Percentiles rank a stretch among this genome's conserved stretches.
These are phyloP conservation scores for Drosophila ambigua DNA, from an alignment of 1,140 invertebrate genomes.

Conservation along the genomic window DNA sequence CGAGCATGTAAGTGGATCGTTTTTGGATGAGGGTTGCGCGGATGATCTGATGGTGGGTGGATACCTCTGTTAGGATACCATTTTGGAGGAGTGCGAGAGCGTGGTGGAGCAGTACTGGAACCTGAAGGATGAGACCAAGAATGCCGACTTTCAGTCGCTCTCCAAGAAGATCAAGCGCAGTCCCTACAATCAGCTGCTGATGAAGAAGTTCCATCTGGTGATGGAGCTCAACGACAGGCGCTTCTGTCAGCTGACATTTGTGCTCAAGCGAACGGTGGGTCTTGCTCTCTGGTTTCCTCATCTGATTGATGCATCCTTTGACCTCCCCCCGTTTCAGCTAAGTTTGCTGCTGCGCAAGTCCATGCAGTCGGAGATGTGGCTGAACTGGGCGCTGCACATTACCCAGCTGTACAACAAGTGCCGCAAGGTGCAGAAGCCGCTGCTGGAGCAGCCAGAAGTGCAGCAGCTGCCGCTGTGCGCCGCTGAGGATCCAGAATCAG, in stretches of 20 bases:
- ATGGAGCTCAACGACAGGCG: conserved; percentile 75
- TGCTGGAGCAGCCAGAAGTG: conserved; percentile 7
- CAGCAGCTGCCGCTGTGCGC: background rate
- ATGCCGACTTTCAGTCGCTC: conserved; percentile 72
- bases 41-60: background rate
- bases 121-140: conserved; percentile 73
- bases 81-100: conserved; percentile 77
- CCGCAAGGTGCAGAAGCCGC: conserved; percentile 49
- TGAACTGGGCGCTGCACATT: conserved; percentile 78
- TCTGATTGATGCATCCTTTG: background rate
- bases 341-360: conserved; percentile 69
- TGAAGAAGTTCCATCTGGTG: conserved; percentile 73
- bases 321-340: conserved; percentile 30
- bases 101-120: conserved; percentile 78
- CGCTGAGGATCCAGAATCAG: conserved; percentile 14
- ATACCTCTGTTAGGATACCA: conserved; percentile 55
- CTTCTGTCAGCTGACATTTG: conserved; percentile 79
- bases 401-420: conserved; percentile 75
- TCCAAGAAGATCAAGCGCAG: conserved; percentile 82
- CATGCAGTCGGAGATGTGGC: conserved; percentile 76
- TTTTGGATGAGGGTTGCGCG: no score
- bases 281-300: accelerated
- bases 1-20: conserved; percentile 67
- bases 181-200: conserved; percentile 79
- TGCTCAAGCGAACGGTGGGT: conserved; percentile 77